Percentiles rank a stretch among this genome's conserved stretches.
phyloP scores from a whole-genome alignment of 37 sponge, comb jelly and placozoan genomes.

The Amphimedon queenslandica region DNA sequence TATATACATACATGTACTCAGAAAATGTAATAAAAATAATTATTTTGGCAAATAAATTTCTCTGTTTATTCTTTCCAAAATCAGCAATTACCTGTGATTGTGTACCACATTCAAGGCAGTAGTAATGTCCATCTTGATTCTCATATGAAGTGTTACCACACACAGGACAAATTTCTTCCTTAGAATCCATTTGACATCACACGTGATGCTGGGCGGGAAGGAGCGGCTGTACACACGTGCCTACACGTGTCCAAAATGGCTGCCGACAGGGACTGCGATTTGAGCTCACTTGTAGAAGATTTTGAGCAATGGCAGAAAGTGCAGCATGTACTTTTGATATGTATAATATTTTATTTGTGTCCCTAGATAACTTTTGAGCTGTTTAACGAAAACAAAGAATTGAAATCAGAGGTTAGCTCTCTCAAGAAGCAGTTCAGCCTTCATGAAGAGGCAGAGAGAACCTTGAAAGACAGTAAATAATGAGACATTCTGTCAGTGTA shows the following conservation, averaged over 20 bases:
- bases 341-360: not conserved
- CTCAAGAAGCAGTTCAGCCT: not conserved
- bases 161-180: no score
- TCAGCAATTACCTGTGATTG: constrained; percentile 81
- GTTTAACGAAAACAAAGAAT: not conserved
- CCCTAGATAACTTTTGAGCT: not conserved
- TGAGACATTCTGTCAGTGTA: not conserved
- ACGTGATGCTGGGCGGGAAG: not conserved
- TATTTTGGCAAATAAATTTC: no score
- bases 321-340: not conserved
- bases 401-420: not conserved
- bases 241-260: not conserved
- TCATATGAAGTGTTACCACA: constrained; percentile 49
- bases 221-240: not conserved
- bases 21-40: no score
- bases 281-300: not conserved
- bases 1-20: no score
- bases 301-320: not conserved
- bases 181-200: constrained; percentile 8
- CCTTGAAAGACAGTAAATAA: not conserved
- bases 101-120: constrained; percentile 77
- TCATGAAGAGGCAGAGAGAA: not conserved
- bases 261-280: not conserved
- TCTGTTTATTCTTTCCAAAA: no score
- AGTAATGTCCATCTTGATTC: constrained; percentile 46